Conservation (phyloP, 2,113 vertebrate species). For the Caloenas nicobarica region DNA sequence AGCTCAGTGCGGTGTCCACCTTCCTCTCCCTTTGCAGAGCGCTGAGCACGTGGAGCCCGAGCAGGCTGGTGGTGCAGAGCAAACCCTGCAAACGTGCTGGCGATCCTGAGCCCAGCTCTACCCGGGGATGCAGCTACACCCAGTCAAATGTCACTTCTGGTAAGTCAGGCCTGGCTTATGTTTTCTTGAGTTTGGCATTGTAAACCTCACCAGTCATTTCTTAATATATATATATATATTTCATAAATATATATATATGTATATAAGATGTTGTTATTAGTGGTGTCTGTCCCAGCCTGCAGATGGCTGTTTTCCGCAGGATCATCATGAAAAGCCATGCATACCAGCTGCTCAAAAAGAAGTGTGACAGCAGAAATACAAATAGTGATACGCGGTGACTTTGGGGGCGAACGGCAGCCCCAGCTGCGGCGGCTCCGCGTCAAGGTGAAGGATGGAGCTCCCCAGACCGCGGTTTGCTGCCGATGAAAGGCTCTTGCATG, state of each 20-base stretch:
- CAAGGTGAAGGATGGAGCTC: not conserved
- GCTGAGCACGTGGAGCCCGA: accelerated
- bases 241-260: too few species aligned
- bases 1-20: accelerated
- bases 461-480: not conserved
- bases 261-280: not conserved
- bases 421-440: accelerated
- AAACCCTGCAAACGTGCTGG: not conserved
- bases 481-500: not conserved
- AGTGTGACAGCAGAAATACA: not conserved
- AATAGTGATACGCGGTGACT: not conserved
- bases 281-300: not conserved
- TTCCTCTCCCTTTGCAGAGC: too few species aligned
- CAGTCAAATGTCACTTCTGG: not conserved
- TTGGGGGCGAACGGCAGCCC: not conserved
- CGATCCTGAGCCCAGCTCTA: not conserved
- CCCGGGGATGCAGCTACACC: not conserved
- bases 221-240: not conserved
- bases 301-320: not conserved
- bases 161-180: not conserved
- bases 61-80: not conserved
- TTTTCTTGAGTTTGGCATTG: not conserved
- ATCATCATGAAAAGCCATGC: not conserved
- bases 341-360: not conserved
- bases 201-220: not conserved